Percentiles rank a stretch among this genome's conserved stretches.
phyloP scores from a whole-genome alignment of 2,797 vertebrate species.

The Picus viridis region DNA sequence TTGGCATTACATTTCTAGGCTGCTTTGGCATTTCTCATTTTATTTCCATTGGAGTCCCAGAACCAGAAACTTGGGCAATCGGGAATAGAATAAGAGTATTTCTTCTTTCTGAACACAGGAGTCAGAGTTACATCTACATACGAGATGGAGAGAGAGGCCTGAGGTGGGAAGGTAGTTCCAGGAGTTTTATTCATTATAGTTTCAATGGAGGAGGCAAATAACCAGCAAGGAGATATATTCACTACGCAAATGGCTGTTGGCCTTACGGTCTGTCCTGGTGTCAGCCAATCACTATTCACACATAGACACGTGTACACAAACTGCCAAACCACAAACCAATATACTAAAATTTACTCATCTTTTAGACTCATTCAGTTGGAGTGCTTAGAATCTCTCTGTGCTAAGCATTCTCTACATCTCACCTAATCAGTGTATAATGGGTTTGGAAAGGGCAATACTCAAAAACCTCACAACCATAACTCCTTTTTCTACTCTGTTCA shows the following conservation, averaged over 20 bases:
- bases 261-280: constrained; percentile 49
- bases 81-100: neutral
- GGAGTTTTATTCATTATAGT: constrained; percentile 50
- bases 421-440: neutral
- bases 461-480: neutral
- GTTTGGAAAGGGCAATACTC: neutral
- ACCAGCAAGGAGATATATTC: constrained; percentile 61
- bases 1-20: neutral
- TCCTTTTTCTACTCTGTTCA: constrained; percentile 57
- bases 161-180: constrained; percentile 35
- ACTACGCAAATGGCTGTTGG: constrained; percentile 18
- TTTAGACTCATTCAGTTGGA: neutral
- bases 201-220: constrained; percentile 60
- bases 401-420: neutral
- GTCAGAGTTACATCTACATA: no score
- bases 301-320: constrained; percentile 32
- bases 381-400: neutral
- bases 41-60: neutral
- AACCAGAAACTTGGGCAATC: neutral
- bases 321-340: neutral
- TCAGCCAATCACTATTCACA: constrained; percentile 57
- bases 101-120: neutral
- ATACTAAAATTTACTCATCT: neutral
- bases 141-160: no score
- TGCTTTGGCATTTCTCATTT: neutral